A percentile compares a stretch with the other conserved stretches of the same genome.
phyloP scores from a whole-genome alignment of 2,113 vertebrate genomes.

The Donacobius atricapilla region DNA sequence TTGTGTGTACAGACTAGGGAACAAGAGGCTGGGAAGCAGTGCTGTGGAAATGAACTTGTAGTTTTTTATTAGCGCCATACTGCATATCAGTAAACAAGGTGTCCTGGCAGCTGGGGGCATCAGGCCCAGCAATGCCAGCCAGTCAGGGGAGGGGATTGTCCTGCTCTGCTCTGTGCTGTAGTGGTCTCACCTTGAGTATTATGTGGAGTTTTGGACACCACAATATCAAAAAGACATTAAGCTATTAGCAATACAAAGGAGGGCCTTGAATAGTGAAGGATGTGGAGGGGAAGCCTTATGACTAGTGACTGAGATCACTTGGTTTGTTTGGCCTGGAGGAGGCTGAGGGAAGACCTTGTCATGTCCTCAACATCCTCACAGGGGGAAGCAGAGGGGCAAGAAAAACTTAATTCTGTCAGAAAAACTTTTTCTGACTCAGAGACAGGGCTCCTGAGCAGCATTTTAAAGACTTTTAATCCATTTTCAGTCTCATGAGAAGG shows the following conservation, averaged over 20 bases:
- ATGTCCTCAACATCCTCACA: background rate
- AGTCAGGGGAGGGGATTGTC: background rate
- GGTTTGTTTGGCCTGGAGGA: background rate
- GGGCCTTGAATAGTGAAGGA: background rate
- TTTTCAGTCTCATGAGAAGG: background rate
- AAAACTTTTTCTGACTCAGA: background rate
- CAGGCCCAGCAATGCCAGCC: background rate
- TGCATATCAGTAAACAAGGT: background rate
- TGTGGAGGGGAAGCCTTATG: background rate
- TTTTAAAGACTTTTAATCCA: background rate
- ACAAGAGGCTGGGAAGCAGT: background rate
- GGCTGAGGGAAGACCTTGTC: background rate
- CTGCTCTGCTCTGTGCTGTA: background rate
- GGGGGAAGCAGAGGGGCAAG: background rate
- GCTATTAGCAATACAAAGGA: background rate
- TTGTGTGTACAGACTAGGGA: background rate
- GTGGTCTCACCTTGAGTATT: background rate
- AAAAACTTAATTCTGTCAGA: background rate
- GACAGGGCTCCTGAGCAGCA: background rate
- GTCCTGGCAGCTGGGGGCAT: background rate
- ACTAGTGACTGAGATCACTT: background rate
- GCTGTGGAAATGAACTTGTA: background rate
- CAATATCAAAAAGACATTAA: background rate
- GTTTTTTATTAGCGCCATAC: background rate
- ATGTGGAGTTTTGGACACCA: background rate